Evolutionary conservation across 2,888 invertebrate genomes (phyloP).

Genomic region (Leptopilina drosophilae): DNA sequence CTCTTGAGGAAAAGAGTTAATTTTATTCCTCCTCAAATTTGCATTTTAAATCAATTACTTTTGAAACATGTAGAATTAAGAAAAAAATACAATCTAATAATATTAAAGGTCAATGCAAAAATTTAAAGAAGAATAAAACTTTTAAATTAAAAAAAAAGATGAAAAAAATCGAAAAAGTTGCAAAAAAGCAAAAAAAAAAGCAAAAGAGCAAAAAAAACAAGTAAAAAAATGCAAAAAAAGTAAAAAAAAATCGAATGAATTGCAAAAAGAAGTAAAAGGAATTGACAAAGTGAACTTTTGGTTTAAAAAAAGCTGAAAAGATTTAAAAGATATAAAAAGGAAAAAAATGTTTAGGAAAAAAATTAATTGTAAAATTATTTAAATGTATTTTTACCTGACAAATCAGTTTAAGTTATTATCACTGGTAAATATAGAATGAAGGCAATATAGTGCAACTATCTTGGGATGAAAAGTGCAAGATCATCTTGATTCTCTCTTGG

Average conservation of each 20-base stretch:
- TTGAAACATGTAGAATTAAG: neutral
- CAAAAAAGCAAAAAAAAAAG: too few relatives aligned
- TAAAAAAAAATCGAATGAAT: too few relatives aligned
- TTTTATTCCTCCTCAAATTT: constrained; percentile 15
- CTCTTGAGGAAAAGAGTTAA: neutral
- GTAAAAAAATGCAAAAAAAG: too few relatives aligned
- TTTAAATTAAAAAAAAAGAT: neutral
- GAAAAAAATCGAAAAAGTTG: too few relatives aligned
- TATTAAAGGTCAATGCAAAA: neutral
- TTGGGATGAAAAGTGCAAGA: constrained; percentile 15
- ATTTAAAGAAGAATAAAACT: neutral
- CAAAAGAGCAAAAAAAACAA: too few relatives aligned
- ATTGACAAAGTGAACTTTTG: too few relatives aligned
- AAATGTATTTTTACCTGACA: neutral
- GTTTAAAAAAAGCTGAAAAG: too few relatives aligned
- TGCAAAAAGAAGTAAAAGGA: too few relatives aligned
- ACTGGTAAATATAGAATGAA: neutral
- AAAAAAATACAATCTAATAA: neutral
- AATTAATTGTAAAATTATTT: too few relatives aligned
- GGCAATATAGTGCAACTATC: neutral
- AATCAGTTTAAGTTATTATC: constrained; percentile 3
- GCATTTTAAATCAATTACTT: constrained; percentile 16
- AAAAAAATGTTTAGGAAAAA: too few relatives aligned
- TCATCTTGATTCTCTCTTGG: neutral
- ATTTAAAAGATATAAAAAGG: too few relatives aligned